Evolutionary conservation across 2,113 vertebrate genomes (phyloP), one percentile per base, ranked within the genome.

Genomic region (Numida meleagris): DNA sequence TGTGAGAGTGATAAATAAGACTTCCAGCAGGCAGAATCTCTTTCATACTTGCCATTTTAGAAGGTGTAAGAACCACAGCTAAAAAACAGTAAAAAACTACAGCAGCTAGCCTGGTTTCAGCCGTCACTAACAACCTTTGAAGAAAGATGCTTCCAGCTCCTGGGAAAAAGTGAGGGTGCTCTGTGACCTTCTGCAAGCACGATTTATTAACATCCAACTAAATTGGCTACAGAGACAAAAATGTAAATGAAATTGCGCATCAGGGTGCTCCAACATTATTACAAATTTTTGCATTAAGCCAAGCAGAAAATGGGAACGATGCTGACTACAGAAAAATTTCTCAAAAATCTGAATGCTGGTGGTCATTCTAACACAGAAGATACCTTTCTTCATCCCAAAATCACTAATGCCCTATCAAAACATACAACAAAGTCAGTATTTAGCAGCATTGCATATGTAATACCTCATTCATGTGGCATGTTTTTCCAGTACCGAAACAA

Each of bases 181-280:
- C 42, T 74, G 10, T 48, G 86, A 73, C 96, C 79, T 94, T 95
- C 96, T 70, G 68, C 61, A 95, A 88, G 61, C 82, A 40, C 38
- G 57, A 94, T 96, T 96, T 96, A 97, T 97, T 96, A 95, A 90
- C 65, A 87, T 87, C 65, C 66, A 93, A 63, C 86, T 93, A 86
- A 89, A 86, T 17, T 63, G 68, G 53, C 96, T 97, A 96, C 90
- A 96, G 82, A 92, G 78, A 94, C 57, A 92, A 89, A 95, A 93
- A 82, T 90, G 70, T 77, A 92, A 94, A 88, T 90, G 58, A 71
- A 82, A 59, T 40, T 75, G 67, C 3, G 12, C 68, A 75, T 78
- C 87, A 87, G 70, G 71, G 80, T 94, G 88, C 92, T 82, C 72
- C 93, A 90, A 40, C 23, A 4, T 58, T 66, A 58, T 62, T 53